A percentile compares a stretch with the other conserved stretches of the same genome.
phyloP scores from a whole-genome alignment of 2,888 invertebrate species.

The Bombylius discolor region DNA sequence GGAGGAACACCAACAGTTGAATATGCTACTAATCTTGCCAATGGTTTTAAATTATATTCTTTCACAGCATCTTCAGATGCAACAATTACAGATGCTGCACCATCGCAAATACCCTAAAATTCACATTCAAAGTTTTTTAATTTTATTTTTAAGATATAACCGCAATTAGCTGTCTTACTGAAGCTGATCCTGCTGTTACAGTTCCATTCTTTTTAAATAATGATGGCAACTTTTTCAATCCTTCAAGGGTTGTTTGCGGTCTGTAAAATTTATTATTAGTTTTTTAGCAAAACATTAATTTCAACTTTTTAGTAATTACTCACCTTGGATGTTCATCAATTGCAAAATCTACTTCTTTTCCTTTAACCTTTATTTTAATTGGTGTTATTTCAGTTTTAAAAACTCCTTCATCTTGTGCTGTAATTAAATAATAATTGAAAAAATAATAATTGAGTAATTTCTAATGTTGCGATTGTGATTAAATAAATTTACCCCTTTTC shows the following conservation, averaged over 20 bases:
- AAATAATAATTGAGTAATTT: too few relatives aligned
- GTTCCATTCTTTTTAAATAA: constrained; percentile 90
- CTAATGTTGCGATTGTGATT: not conserved
- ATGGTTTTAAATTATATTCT: constrained; percentile 65
- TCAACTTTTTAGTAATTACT: not conserved
- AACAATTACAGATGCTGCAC: constrained; percentile 84
- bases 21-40: constrained; percentile 85
- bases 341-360: constrained; percentile 62
- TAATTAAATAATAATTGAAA: constrained; percentile 15
- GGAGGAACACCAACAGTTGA: constrained; percentile 93
- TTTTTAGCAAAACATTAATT: not conserved
- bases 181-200: constrained; percentile 89
- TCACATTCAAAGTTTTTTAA: not conserved
- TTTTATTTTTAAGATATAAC: too few relatives aligned
- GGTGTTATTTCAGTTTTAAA: constrained; percentile 87
- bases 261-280: constrained; percentile 27
- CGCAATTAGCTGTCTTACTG: constrained; percentile 44
- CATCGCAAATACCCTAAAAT: constrained; percentile 74
- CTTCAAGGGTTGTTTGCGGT: constrained; percentile 74
- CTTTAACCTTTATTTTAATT: constrained; percentile 70
- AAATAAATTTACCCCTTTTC: constrained; percentile 53
- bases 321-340: constrained; percentile 80
- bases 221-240: constrained; percentile 69
- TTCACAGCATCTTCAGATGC: constrained; percentile 85
- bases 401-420: constrained; percentile 74